Conservation (phyloP, 2,797 vertebrate genomes). For the Cetoscarus ocellatus region DNA sequence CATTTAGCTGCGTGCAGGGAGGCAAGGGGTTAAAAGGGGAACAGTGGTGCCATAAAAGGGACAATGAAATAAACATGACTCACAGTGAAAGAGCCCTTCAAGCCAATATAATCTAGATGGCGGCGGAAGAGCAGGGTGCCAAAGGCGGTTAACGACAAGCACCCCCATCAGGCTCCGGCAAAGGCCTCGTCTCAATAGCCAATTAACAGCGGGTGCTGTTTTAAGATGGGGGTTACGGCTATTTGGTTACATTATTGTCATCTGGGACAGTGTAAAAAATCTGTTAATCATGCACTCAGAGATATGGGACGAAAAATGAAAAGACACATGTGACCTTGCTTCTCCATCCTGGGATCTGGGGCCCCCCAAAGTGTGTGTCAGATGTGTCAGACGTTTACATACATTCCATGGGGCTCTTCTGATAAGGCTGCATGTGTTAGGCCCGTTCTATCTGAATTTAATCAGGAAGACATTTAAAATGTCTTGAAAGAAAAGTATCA, state of each 20-base stretch:
- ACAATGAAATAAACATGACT: slow-evolving; percentile 83
- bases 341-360: no score
- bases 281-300: not conserved
- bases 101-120: slow-evolving; percentile 62
- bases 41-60: slow-evolving; percentile 74
- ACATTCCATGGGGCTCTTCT: no score
- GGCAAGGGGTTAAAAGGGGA: slow-evolving; percentile 79
- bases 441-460: no score
- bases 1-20: slow-evolving; percentile 70
- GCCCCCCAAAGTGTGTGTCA: no score
- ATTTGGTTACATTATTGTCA: slow-evolving; percentile 42
- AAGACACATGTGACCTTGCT: not conserved
- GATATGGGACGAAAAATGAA: slow-evolving; percentile 1
- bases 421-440: no score
- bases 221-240: slow-evolving; percentile 18
- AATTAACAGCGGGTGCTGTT: slow-evolving; percentile 22
- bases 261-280: slow-evolving; percentile 3
- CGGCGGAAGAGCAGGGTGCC: slow-evolving; percentile 39
- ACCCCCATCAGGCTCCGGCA: slow-evolving; percentile 27
- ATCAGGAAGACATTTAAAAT: no score
- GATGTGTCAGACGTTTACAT: no score
- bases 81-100: slow-evolving; percentile 72
- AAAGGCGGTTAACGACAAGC: slow-evolving; percentile 52
- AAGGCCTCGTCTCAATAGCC: slow-evolving; percentile 42
- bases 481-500: no score